phyloP scores from a whole-genome alignment of 2,113 vertebrate species.

The Plectropomus leopardus region DNA sequence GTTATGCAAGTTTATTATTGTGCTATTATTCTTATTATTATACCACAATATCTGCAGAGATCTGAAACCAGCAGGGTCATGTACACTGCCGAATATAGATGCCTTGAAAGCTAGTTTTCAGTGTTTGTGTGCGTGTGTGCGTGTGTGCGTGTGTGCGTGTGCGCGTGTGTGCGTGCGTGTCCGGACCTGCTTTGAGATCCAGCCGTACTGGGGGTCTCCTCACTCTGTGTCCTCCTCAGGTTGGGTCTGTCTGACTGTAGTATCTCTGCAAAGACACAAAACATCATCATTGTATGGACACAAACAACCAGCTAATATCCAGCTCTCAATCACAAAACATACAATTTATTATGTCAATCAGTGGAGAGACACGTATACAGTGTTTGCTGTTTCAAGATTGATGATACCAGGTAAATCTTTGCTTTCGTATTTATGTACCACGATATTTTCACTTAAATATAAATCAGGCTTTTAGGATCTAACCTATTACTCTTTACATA shows the following conservation, averaged over 20 bases:
- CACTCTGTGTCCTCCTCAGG: slow-evolving; percentile 67
- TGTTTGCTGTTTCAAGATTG: not conserved
- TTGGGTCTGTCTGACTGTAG: slow-evolving; percentile 77
- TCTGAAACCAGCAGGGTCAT: not conserved
- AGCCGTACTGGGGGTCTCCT: slow-evolving; percentile 49
- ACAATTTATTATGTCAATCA: no score
- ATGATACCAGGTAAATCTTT: no score
- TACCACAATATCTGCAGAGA: slow-evolving; percentile 21
- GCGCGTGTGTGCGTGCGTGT: slow-evolving; percentile 14
- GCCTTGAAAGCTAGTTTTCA: no score
- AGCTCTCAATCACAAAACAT: not conserved
- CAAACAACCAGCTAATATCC: not conserved
- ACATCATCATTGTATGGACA: not conserved
- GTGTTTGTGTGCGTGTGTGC: not conserved
- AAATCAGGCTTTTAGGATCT: no score
- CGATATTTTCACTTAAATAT: no score
- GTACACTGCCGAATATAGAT: not conserved
- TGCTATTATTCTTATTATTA: slow-evolving; percentile 27
- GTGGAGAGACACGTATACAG: no score
- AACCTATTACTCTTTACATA: no score
- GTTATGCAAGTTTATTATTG: slow-evolving; percentile 40
- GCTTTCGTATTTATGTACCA: no score
- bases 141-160: slow-evolving; percentile 8
- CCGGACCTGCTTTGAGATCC: slow-evolving; percentile 67
- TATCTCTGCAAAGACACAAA: slow-evolving; percentile 75